Evolutionary conservation across 2,888 invertebrate genomes (phyloP), one percentile per base, ranked within the genome.

Genomic region (Pediacus dermestoides): DNA sequence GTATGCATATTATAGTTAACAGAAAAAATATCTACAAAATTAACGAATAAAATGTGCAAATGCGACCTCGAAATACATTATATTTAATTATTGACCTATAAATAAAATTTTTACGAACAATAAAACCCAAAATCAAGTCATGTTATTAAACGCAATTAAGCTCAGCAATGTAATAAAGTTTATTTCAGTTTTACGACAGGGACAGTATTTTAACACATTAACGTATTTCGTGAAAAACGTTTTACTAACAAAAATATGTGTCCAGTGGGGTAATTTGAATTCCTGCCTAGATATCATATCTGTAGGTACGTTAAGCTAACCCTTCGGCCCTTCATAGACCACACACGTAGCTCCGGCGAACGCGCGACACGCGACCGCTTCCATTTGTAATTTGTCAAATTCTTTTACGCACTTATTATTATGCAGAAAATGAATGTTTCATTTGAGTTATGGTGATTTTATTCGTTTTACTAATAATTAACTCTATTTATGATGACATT

Each of bases 231-330:
- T 34, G n/a, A 13, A 11, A 10, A n/a, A n/a, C n/a, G n/a, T n/a
- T n/a, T n/a, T n/a, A n/a, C n/a, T n/a, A n/a, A 22, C 25, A 14
- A 38, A 16, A 18, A 36, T 34, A 39, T 43, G 43, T 36, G 39
- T 43, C 43, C 39, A 33, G 10, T 12, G 32, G 34, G 44, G 41
- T 34, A 28, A 38, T 44, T 44, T 44, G 27, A 44, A 44, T 44
- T 44, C 44, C 44, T 38, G 41, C 39, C 27, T 37, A 44, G 44
- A 44, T 44, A 44, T 42, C 36, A 40, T 44, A 44, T 44, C 44
- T 18, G n/a, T n/a, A n/a, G 6, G 21, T 18, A 18, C 6, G 6
- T n/a, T 7, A 18, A n/a, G 6, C n/a, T 18, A 18, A 18, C 21
- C 21, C 21, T 18, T 18, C 21, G 21, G n/a, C 21, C 21, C 21